Evolutionary conservation across 2,888 invertebrate genomes (phyloP).

Genomic region (Polydrusus cervinus): DNA sequence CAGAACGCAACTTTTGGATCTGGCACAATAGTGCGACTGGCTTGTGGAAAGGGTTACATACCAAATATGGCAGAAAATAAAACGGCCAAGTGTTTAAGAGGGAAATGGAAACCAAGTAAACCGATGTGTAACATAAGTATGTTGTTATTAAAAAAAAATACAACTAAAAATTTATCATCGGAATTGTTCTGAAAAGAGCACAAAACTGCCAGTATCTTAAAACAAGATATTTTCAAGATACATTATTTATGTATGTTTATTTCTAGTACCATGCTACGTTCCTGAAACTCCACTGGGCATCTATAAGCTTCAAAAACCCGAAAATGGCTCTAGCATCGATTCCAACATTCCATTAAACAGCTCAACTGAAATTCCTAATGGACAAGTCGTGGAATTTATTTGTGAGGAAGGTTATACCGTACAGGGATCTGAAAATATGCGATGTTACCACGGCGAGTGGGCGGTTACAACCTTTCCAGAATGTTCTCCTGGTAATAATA

Average conservation of each 20-base stretch:
- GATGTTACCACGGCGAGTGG: slow-evolving; percentile 90
- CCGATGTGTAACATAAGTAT: slow-evolving; percentile 88
- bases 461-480: slow-evolving; percentile 84
- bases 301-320: slow-evolving; percentile 75
- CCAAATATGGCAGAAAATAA: slow-evolving; percentile 82
- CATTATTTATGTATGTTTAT: slow-evolving; percentile 56
- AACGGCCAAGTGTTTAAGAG: slow-evolving; percentile 87
- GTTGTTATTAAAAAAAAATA: slow-evolving; percentile 65
- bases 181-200: too few relatives aligned
- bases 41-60: slow-evolving; percentile 85
- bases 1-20: slow-evolving; percentile 83
- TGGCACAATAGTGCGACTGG: slow-evolving; percentile 84
- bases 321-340: slow-evolving; percentile 64
- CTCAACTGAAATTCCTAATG: slow-evolving; percentile 78
- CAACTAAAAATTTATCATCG: too few relatives aligned
- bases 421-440: slow-evolving; percentile 81
- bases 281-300: slow-evolving; percentile 81
- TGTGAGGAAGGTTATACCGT: slow-evolving; percentile 83
- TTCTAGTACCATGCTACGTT: slow-evolving; percentile 80
- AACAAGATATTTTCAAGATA: too few relatives aligned
- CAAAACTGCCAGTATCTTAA: too few relatives aligned
- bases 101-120: slow-evolving; percentile 88
- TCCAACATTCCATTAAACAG: slow-evolving; percentile 76
- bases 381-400: slow-evolving; percentile 83
- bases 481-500: slow-evolving; percentile 79